Base-by-base conservation (phyloP, 2,888 invertebrate genomes). In the Melipona bicolor region DNA sequence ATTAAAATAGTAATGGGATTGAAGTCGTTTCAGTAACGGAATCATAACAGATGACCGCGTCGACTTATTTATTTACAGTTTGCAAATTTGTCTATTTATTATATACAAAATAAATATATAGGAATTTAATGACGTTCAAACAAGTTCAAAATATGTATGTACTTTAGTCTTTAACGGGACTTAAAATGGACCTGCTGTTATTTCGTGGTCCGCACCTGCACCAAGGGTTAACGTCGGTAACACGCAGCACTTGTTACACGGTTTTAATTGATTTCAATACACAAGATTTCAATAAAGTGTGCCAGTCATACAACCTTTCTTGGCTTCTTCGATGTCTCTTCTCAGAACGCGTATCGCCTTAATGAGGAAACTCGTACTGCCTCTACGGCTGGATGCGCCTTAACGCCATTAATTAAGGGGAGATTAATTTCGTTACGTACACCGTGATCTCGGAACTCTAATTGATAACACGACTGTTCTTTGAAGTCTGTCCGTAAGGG, bases 351-450 rank as follows among this genome's bases (percentile, higher is more conserved):
- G 77, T 74, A 69, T 80, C 76, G 79, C 69, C 84, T 84, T 85
- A 85, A 85, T 84, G 84, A 85, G 84, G 84, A 84, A 85, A 85
- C 84, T 77, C 84, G 80, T 80, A 72, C 77, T 27, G 77, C 61
- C 77, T 64, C 68, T 52, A n/a, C 71, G 79, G 43, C 73, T 72
- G 84, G 52, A 74, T 43, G 72, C 85, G 72, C 72, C 72, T 80
- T 85, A 77, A 81, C 81, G 69, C 81, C 85, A 73, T 85, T 80
- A 77, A 84, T 85, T 84, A 76, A 83, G 72, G 67, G 77, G 65
- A 78, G 80, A 85, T 85, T 80, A 85, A 85, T 85, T 81, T 77
- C 81, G 85, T 81, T 85, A 77, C 74, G 71, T 65, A 64, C 65
- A 83, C 74, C 84, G 79, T 68, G 82, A 79, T 84, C 84, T 84